Evolutionary conservation across 2,797 vertebrate genomes (phyloP).

Genomic region (Rallus crepitans): DNA sequence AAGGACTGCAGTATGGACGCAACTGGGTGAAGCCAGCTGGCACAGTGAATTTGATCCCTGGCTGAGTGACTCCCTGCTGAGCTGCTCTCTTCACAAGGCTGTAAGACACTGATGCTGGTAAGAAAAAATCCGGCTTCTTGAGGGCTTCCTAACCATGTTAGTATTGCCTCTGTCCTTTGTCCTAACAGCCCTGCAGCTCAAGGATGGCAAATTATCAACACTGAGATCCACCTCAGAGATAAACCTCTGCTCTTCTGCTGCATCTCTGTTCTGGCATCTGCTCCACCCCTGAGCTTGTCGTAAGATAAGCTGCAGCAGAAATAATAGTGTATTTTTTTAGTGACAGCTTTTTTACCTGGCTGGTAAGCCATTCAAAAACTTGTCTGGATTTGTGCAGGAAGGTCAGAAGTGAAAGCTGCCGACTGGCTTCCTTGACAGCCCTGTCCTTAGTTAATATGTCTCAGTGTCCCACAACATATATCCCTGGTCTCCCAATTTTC

Average conservation of each 20-base stretch:
- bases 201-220: background rate
- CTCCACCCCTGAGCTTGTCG: background rate
- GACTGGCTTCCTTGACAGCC: background rate
- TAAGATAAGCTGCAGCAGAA: background rate
- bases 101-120: background rate
- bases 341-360: background rate
- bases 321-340: background rate
- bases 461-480: background rate
- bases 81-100: background rate
- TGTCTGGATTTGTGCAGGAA: background rate
- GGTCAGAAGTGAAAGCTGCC: background rate
- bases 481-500: background rate
- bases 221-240: background rate
- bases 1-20: background rate
- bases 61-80: background rate
- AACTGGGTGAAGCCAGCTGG: background rate
- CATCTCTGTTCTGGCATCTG: background rate
- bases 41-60: accelerated
- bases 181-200: background rate
- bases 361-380: background rate
- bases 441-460: background rate
- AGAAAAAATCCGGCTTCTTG: background rate
- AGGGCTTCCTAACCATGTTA: background rate
- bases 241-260: background rate
- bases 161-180: background rate